These are phyloP conservation scores for Ascaphus truei DNA, from an alignment of 2,113 vertebrate genomes.

Conservation along the genomic window DNA sequence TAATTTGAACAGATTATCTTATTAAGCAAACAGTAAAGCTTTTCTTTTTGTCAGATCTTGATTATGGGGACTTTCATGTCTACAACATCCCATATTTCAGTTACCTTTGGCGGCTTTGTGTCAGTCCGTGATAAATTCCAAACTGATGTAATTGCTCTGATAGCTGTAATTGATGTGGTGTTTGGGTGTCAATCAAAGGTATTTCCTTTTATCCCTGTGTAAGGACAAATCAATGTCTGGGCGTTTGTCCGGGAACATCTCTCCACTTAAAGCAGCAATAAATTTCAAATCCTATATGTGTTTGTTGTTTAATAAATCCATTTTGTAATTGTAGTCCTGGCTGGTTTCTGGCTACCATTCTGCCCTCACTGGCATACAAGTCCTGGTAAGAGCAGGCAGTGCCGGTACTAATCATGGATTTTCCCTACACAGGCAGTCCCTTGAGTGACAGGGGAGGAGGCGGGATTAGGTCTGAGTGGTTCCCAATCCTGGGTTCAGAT, in stretches of 20 bases:
- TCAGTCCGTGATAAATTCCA: slow-evolving; percentile 1
- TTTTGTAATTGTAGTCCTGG: too few species aligned
- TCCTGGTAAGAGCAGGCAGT: too few species aligned
- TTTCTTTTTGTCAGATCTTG: background rate
- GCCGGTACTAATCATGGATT: too few species aligned
- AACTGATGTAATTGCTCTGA: slow-evolving; percentile 31
- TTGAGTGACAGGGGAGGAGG: too few species aligned
- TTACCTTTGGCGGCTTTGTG: slow-evolving; percentile 8
- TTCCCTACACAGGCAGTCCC: too few species aligned
- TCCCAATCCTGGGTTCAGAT: too few species aligned
- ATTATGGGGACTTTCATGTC: slow-evolving; percentile 1
- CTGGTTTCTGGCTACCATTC: too few species aligned
- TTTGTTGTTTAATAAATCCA: too few species aligned
- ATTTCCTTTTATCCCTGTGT: slow-evolving; percentile 1
- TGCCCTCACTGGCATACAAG: too few species aligned
- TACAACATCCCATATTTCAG: slow-evolving; percentile 7
- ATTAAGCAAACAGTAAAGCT: background rate
- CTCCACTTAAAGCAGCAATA: background rate
- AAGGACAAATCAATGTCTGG: background rate
- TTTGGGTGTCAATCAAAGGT: slow-evolving; percentile 23
- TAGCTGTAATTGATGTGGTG: slow-evolving; percentile 21
- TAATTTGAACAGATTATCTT: background rate
- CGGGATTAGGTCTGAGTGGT: too few species aligned
- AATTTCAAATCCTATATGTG: too few species aligned
- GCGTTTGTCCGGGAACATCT: background rate